phyloP scores from a whole-genome alignment of 2,888 invertebrate genomes.

The Drosophila tripunctata region DNA sequence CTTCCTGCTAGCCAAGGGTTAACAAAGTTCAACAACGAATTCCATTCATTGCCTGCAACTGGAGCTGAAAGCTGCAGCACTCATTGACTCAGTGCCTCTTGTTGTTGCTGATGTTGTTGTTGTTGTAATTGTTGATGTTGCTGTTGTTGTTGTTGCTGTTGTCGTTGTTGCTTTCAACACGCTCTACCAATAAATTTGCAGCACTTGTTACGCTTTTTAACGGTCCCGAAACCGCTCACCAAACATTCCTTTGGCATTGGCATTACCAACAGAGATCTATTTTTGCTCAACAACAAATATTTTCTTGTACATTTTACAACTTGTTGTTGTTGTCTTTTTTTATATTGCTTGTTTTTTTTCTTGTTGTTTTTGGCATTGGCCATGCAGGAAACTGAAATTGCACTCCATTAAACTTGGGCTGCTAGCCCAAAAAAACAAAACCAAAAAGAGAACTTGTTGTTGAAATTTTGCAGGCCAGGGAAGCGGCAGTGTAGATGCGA shows the following conservation, averaged over 20 bases:
- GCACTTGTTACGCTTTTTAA: conserved; percentile 78
- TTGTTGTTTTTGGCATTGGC: conserved; percentile 33
- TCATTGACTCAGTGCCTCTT: too few species aligned
- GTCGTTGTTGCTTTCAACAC: conserved; percentile 71
- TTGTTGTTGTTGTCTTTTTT: conserved; percentile 25
- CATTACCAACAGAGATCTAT: conserved; percentile 59
- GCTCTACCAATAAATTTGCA: conserved; percentile 77
- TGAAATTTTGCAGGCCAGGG: conserved; percentile 46
- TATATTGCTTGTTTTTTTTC: conserved; percentile 15
- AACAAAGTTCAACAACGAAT: conserved; percentile 73
- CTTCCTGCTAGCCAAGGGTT: conserved; percentile 72
- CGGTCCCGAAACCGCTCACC: conserved; percentile 61
- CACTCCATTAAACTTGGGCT: conserved; percentile 66
- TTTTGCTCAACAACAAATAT: conserved; percentile 76
- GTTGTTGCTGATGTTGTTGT: conserved; percentile 63
- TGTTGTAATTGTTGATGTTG: conserved; percentile 45
- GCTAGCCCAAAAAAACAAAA: conserved; percentile 23
- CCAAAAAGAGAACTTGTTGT: conserved; percentile 37
- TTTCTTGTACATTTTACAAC: conserved; percentile 66
- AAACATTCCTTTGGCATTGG: conserved; percentile 65
- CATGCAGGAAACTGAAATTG: conserved; percentile 75
- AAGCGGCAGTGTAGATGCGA: conserved; percentile 55
- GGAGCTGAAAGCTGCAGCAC: conserved; percentile 33
- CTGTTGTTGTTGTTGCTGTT: conserved; percentile 6
- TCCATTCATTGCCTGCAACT: conserved; percentile 71